A percentile compares a stretch with the other conserved stretches of the same genome.
Conservation (phyloP, 1,140 invertebrate genomes). For the Glossosoma conforme region DNA sequence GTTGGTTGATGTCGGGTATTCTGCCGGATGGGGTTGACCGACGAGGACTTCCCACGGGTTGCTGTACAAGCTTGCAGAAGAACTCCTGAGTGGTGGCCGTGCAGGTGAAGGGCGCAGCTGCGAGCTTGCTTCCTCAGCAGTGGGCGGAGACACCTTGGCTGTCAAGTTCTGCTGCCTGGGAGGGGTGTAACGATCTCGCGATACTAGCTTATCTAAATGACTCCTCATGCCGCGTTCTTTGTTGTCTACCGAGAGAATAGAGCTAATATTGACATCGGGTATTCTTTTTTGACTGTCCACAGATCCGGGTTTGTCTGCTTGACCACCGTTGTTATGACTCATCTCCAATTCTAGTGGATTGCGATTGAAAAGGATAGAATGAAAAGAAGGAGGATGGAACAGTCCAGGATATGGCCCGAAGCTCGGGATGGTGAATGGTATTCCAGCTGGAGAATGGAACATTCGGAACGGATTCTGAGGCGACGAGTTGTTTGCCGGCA, state of each 20-base stretch:
- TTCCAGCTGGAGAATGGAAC: conserved; percentile 47
- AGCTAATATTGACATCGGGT: conserved; percentile 10
- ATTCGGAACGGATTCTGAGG: conserved; percentile 63
- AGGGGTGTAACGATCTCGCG: conserved; percentile 38
- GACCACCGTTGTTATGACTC: conserved; percentile 18
- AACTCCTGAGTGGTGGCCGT: conserved; percentile 47
- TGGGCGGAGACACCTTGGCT: conserved; percentile 57
- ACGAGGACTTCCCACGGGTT: conserved; percentile 38
- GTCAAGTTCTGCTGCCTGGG: conserved; percentile 42
- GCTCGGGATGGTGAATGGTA: conserved; percentile 56
- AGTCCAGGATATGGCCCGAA: conserved; percentile 57
- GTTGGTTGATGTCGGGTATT: conserved; percentile 20
- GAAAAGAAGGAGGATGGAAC: conserved; percentile 50
- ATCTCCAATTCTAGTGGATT: conserved; percentile 22
- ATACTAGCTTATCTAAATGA: conserved; percentile 22
- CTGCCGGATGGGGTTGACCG: conserved; percentile 24
- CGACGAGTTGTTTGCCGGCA: conserved; percentile 49
- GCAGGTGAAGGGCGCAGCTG: conserved; percentile 61
- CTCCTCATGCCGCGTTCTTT: conserved; percentile 22
- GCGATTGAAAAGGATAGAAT: conserved; percentile 49
- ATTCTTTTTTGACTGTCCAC: conserved; percentile 19
- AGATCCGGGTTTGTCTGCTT: conserved; percentile 15
- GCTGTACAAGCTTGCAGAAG: conserved; percentile 38
- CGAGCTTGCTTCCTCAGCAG: conserved; percentile 58
- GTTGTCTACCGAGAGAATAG: conserved; percentile 9